Percentiles rank a stretch among this genome's conserved stretches.
These are phyloP conservation scores for Lysandra coridon DNA, from an alignment of 2,888 invertebrate species.

Conservation along the genomic window DNA sequence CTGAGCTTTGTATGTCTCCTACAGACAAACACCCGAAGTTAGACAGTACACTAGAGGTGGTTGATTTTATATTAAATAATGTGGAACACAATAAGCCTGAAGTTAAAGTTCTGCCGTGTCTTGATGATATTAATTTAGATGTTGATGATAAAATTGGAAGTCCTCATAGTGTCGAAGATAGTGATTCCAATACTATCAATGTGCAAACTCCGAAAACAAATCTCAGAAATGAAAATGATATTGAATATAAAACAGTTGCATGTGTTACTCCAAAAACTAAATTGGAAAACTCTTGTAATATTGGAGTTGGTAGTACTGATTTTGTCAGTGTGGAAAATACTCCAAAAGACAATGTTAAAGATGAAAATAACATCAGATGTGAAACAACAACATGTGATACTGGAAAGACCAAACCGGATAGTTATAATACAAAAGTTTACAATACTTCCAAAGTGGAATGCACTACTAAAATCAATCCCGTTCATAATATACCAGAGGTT, in stretches of 20 bases:
- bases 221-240: background rate
- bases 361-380: background rate
- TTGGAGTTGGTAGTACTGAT: background rate
- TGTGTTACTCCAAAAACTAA: background rate
- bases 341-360: background rate
- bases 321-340: background rate
- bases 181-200: background rate
- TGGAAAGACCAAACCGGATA: background rate
- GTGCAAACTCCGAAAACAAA: background rate
- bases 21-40: constrained; percentile 45
- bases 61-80: constrained; percentile 59
- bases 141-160: background rate
- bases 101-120: constrained; percentile 32
- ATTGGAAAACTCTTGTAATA: background rate
- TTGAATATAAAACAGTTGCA: background rate
- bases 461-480: background rate
- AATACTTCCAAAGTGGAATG: background rate
- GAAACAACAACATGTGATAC: background rate
- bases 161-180: background rate
- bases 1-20: constrained; percentile 48
- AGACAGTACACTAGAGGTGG: constrained; percentile 59
- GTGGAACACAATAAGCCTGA: constrained; percentile 42
- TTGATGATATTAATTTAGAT: constrained; percentile 26
- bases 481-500: background rate
- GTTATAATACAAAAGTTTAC: background rate